Conservation (phyloP, 2,888 invertebrate genomes). For the Pollenia angustigena region DNA sequence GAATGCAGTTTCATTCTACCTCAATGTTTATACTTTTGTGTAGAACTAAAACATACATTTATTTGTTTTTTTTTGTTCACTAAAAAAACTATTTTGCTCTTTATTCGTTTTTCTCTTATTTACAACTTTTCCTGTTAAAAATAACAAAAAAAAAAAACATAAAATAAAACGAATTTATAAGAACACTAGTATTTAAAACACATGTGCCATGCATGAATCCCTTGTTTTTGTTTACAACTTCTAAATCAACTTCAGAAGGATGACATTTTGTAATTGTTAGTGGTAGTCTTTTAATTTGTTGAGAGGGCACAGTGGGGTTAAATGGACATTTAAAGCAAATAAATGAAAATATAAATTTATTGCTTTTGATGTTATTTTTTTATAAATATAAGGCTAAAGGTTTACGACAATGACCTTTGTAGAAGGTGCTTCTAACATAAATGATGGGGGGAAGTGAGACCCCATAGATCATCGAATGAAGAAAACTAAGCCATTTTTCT, state of each 20-base stretch:
- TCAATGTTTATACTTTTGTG: slow-evolving; percentile 1
- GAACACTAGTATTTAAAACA: slow-evolving; percentile 32
- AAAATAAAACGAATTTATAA: not conserved
- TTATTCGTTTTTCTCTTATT: slow-evolving; percentile 9
- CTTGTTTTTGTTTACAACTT: slow-evolving; percentile 64
- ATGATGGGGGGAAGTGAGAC: too few relatives aligned
- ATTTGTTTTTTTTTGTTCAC: slow-evolving; percentile 10
- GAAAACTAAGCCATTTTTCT: too few relatives aligned
- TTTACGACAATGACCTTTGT: too few relatives aligned
- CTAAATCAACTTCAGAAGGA: not conserved
- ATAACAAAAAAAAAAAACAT: not conserved
- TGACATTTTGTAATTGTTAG: slow-evolving; percentile 38
- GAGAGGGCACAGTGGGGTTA: not conserved
- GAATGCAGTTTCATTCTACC: slow-evolving; percentile 26
- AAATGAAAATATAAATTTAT: not conserved
- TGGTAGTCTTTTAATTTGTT: slow-evolving; percentile 31
- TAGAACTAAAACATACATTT: slow-evolving; percentile 48
- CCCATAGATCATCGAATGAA: too few relatives aligned
- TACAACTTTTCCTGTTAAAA: slow-evolving; percentile 34
- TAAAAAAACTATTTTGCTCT: slow-evolving; percentile 46
- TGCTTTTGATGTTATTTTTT: not conserved
- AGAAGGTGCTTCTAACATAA: too few relatives aligned
- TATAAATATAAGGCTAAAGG: too few relatives aligned
- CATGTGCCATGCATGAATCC: slow-evolving; percentile 68
- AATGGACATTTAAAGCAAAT: not conserved